Evolutionary conservation across 2,113 vertebrate species (phyloP), one percentile per base, ranked within the genome.

Genomic region (Hemicordylus capensis): DNA sequence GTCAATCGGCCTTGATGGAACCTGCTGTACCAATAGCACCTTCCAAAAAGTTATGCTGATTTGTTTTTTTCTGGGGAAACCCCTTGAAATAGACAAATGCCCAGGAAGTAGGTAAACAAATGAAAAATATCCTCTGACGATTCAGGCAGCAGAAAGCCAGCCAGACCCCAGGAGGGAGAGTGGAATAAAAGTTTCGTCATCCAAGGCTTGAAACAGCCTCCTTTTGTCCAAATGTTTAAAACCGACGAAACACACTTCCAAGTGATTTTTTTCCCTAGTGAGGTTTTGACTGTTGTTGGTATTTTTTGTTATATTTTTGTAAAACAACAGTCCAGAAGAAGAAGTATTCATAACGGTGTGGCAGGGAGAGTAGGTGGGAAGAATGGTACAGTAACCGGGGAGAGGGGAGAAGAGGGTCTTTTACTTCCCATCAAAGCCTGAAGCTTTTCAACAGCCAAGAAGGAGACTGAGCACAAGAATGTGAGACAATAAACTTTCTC

Each of bases 121-220:
- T 89, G 92, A 87, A 54, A 73, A 91, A 89, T 87, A 87, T 81
- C 74, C 64, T 73, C 54, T 85, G 54, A 78, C 54, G 14, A 82
- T 67, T 84, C 31, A 28, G 11, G 54, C 54, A 61, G 54, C 42
- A 42, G 76, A 42, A 72, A 70, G 89, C 87, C 83, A 86, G 89
- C 24, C 0, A 4, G 85, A 85, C 77, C 83, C 76, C 84, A 81
- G n/a, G 76, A 81, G 54, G 51, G 28, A 22, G 24, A 81, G 70
- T 39, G 87, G 87, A 85, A 89, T 83, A 93, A 89, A 93, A 89
- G 85, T 92, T 84, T 87, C 75, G 89, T 61, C 88, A 90, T 85
- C 81, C 81, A 0, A 94, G 89, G 84, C 79, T 80, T 81, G 85
- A 67, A 92, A 90, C 85, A 89, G 56, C 89, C 61, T 66, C 0